Evolutionary conservation across 2,888 invertebrate genomes (phyloP), one percentile per base, ranked within the genome.

Genomic region (Latheticus oryzae): DNA sequence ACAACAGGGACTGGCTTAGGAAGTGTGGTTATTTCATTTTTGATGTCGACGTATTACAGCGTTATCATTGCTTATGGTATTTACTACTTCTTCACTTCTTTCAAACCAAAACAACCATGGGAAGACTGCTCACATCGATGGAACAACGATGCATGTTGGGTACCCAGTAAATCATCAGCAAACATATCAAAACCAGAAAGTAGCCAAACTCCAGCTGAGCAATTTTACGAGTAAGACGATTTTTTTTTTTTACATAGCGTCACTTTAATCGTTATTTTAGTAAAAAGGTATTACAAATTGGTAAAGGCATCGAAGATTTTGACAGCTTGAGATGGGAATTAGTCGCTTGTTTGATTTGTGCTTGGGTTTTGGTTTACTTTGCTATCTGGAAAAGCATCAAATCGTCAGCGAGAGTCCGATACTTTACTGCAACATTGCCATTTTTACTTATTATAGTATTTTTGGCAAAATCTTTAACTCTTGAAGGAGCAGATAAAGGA

Each of bases 351-450:
- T 83, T 97, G 51, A 84, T 96, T 45, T 88, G 92, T 70, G 94
- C 95, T 62, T 97, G 97, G 97, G 84, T 95, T 61, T 81, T 97
- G 70, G 94, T 97, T 48, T 97, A 97, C 80, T 94, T 97, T 79
- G 94, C 95, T 65, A 88, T 97, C 42, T 97, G 95, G 93, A 97
- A 96, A 80, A 95, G 95, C 62, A 93, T 96, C 58, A 92, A 93
- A 76, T 93, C 95, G n/a, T 95, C 95, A 40, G 93, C 92, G 21
- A 89, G 89, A 83, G 87, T 95, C 47, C 89, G 95, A 65, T 96
- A 96, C 79, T 89, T 96, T 74, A 96, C 96, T 16, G 95, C 95
- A 28, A 95, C 95, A 9, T 86, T 96, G 65, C 96, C 96, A 2
- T 96, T 95, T 78, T 78, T 95, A 42, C 84, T 96, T 62, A 91